Evolutionary conservation across 1,140 invertebrate species (phyloP), one percentile per base, ranked within the genome.

Genomic region (Neotoxoptera formosana): DNA sequence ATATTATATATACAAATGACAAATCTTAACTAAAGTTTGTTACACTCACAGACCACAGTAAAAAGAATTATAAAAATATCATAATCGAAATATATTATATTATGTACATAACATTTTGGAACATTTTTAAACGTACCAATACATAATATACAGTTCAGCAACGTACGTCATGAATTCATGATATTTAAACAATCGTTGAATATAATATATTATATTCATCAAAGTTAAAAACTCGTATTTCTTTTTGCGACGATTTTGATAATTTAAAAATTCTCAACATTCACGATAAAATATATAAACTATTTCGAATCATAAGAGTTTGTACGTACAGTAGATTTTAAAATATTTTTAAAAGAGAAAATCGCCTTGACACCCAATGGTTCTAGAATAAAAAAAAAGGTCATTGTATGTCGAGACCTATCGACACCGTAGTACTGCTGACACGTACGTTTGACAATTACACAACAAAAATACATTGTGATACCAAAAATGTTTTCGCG

Each of bases 401-500:
- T 89, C 86, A 89, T 53, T 41, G 48, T 23, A 30, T 56, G 48
- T 21, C 87, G 34, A 89, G 87, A 89, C 87, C 87, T 89, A 89
- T 89, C 48, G 87, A 89, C 87, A 89, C 48, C 87, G 87, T 45
- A 56, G 87, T 53, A 51, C 34, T 11, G 87, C 34, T 11, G 87
- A 89, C 87, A 89, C 87, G 87, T 89, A 89, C 87, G 34, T 89
- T 89, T 89, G 47, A 53, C 48, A 89, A 51, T 89, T 89, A 56
- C 87, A 34, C 21, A 89, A 89, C 48, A 51, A 6, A 36, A 89
- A 89, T 89, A 34, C 87, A 56, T 89, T 89, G 87, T 89, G n/a
- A 51, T 89, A 56, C 51, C 51, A 34, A 60, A 60, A 56, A 34
- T 17, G 51, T 89, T 89, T 89, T 48, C 36, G 34, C 53, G 36